Base-by-base conservation (phyloP, 2,888 invertebrate genomes). In the Unio pictorum region DNA sequence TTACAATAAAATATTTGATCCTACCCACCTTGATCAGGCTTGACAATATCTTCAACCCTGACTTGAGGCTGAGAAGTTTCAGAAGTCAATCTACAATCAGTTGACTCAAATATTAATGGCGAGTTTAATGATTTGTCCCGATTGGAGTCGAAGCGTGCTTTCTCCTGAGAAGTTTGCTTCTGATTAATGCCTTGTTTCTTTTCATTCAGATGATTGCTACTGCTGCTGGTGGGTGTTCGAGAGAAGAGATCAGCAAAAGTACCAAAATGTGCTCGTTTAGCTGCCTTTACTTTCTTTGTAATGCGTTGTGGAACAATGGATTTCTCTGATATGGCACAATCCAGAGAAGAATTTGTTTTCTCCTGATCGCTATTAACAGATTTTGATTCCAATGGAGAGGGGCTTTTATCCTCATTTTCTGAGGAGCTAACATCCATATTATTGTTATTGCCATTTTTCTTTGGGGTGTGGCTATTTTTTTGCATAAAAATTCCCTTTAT, bases 281-380 rank as follows among this genome's bases (percentile, higher is more conserved):
- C 76, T 68, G 79, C 75, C 75, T 81, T 84, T 28, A 76, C 62
- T 73, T 76, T 80, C 72, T 78, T 80, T 61, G 66, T 30, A 61
- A 72, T 79, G 63, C 79, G 82, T 55, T 80, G 79, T 30, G 66
- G 63, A 11, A 75, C 62, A 57, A 71, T 76, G 78, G 83, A 81
- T 82, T 84, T 84, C 79, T 84, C 84, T 17, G 81, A 67, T 56
- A 72, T 69, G 45, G 75, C 67, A 34, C 69, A 66, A 34, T 83
- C 81, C 34, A 74, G 77, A 17, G 34, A 30, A n/a, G 70, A 45
- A 15, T 45, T 34, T 55, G 64, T 60, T 62, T 67, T 72, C 15
- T 76, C 74, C 66, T 72, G 69, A 17, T 76, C 72, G 26, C 57
- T 63, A 56, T 72, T 69, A 26, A 58, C 7, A 55, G 69, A 65